These are phyloP conservation scores for Pinna nobilis DNA, from an alignment of 1,140 invertebrate species.

Conservation along the genomic window DNA sequence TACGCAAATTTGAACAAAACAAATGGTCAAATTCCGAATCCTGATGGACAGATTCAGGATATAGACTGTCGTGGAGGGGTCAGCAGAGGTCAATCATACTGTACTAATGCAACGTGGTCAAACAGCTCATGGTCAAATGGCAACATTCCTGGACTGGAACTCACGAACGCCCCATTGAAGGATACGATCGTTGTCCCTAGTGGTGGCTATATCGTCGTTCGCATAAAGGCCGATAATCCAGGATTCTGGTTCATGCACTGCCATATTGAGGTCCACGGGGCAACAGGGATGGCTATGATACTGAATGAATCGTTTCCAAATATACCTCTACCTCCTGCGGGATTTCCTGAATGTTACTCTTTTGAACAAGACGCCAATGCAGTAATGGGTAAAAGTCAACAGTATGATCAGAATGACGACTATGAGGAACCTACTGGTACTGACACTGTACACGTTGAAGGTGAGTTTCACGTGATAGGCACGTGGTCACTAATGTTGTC, in stretches of 20 bases:
- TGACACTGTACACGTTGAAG: no score
- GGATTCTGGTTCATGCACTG: constrained; percentile 62
- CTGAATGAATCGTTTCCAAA: constrained; percentile 61
- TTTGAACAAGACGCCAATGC: constrained; percentile 30
- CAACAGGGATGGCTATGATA: constrained; percentile 64
- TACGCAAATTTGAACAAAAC: constrained; percentile 48
- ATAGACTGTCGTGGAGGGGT: constrained; percentile 55
- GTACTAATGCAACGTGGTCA: constrained; percentile 60
- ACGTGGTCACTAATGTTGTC: no score
- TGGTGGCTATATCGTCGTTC: constrained; percentile 80
- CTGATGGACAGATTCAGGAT: constrained; percentile 47
- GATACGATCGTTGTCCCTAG: constrained; percentile 84
- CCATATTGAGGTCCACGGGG: constrained; percentile 61
- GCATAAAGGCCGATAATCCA: constrained; percentile 85
- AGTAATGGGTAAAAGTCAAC: no score
- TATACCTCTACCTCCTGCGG: constrained; percentile 33
- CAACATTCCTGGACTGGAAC: constrained; percentile 48
- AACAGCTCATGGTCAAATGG: constrained; percentile 54
- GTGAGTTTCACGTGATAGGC: no score
- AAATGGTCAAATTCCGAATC: constrained; percentile 46
- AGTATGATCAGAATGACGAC: no score
- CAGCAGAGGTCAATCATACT: constrained; percentile 33
- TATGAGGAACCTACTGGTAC: no score
- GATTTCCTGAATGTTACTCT: constrained; percentile 54
- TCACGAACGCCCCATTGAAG: constrained; percentile 80